phyloP scores from a whole-genome alignment of 2,888 invertebrate genomes.

The Euphydryas editha region DNA sequence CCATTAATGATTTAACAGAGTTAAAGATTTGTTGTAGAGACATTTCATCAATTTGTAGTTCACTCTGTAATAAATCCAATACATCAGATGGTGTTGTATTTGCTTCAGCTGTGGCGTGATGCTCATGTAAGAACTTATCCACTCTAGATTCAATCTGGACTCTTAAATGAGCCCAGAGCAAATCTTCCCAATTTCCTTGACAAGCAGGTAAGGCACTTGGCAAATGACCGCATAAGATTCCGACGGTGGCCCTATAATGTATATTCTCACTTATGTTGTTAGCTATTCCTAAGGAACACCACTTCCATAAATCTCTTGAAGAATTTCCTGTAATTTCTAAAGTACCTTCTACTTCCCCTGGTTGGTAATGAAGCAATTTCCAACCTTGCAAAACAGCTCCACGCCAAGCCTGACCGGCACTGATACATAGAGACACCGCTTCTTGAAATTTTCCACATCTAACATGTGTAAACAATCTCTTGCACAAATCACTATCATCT shows the following conservation, averaged over 20 bases:
- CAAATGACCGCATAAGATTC: slow-evolving; percentile 92
- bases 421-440: slow-evolving; percentile 92
- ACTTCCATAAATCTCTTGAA: slow-evolving; percentile 91
- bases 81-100: slow-evolving; percentile 72
- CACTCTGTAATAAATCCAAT: slow-evolving; percentile 68
- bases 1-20: slow-evolving; percentile 74
- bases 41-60: slow-evolving; percentile 66
- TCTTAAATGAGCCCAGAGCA: slow-evolving; percentile 94
- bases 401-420: slow-evolving; percentile 95
- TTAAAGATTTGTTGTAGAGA: slow-evolving; percentile 73
- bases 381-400: slow-evolving; percentile 96
- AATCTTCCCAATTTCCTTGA: slow-evolving; percentile 93
- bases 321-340: slow-evolving; percentile 92
- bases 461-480: slow-evolving; percentile 88
- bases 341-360: slow-evolving; percentile 72
- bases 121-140: slow-evolving; percentile 85
- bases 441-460: slow-evolving; percentile 93
- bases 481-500: slow-evolving; percentile 85
- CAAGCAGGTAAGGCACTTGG: slow-evolving; percentile 89
- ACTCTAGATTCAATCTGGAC: slow-evolving; percentile 93
- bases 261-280: slow-evolving; percentile 81
- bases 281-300: slow-evolving; percentile 87
- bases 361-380: slow-evolving; percentile 94
- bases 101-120: slow-evolving; percentile 74
- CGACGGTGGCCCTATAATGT: slow-evolving; percentile 87